Base-by-base conservation (phyloP, 1,140 invertebrate genomes). In the Pseudoatta argentina region DNA sequence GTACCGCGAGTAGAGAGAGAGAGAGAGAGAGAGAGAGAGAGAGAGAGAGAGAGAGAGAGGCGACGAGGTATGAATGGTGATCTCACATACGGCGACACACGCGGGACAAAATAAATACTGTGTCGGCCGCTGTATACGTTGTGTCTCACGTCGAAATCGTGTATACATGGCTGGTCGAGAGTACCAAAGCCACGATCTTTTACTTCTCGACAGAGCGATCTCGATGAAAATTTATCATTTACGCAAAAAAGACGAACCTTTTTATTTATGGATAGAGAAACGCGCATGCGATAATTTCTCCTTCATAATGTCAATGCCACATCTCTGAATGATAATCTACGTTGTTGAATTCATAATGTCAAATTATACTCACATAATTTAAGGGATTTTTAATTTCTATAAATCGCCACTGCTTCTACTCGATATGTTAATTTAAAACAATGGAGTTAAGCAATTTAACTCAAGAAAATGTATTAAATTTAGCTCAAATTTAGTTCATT, bases 121-220 rank as follows among this genome's bases (percentile, higher is more conserved):
- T 83, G 79, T 82, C 79, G 67, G 79, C 51, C 48, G 64, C 34
- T 59, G 55, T 88, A 61, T 88, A 77, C 34, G 63, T 61, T 73
- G 63, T 67, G 78, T 85, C 61, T 85, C 79, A 53, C 18, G 61
- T 57, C 81, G 73, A 16, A 51, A 34, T 77, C 73, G 61, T 85
- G 83, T 85, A 66, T 73, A 75, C 72, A 77, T 63, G 67, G 59
- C 34, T 55, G 51, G 30, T 86, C 24, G 63, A 86, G 88, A 81
- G 75, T 72, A 85, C 71, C 87, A 86, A 89, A 89, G 63, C 64
- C 87, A 89, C 79, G 69, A 82, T 82, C 67, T 73, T 73, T 82
- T 55, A 59, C 67, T 59, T 71, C 27, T 72, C 34, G 55, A 61
- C 67, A n/a, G 39, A 21, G 18, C 67, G 39, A 61, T 82, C 69